Percentiles rank a stretch among this genome's conserved stretches.
Conservation (phyloP, 1,140 invertebrate species). For the Lethrus apterus region DNA sequence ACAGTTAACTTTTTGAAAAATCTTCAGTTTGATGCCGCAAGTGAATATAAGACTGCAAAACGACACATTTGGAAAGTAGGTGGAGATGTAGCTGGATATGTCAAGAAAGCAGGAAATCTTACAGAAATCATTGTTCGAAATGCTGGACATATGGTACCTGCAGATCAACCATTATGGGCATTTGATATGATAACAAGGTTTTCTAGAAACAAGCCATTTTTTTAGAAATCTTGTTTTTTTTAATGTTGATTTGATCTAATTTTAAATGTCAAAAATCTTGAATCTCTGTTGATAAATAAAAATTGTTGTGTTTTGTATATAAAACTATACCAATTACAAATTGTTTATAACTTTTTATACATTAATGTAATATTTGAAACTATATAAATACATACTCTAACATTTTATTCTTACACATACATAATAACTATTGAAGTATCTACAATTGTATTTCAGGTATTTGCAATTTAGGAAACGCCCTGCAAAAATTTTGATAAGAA, state of each 20-base stretch:
- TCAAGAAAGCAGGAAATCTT: constrained; percentile 60
- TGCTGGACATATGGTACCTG: constrained; percentile 75
- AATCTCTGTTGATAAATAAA: background rate
- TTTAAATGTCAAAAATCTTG: background rate
- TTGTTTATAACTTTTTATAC: background rate
- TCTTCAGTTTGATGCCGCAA: constrained; percentile 55
- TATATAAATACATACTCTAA: background rate
- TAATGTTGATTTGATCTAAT: background rate
- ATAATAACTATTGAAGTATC: background rate
- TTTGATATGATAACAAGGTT: constrained; percentile 70
- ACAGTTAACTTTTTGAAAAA: constrained; percentile 62
- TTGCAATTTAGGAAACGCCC: constrained; percentile 16
- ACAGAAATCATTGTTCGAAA: constrained; percentile 69
- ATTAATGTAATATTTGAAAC: constrained; percentile 1
- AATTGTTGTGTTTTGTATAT: background rate
- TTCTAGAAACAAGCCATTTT: constrained; percentile 50
- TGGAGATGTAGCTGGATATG: constrained; percentile 64
- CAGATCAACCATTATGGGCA: constrained; percentile 68
- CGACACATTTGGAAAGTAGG: constrained; percentile 59
- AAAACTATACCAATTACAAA: constrained; percentile 1
- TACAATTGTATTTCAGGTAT: too few relatives aligned
- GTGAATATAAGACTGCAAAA: constrained; percentile 53
- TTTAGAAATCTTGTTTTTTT: constrained; percentile 14
- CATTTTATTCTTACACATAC: constrained; percentile 13
- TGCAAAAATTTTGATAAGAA: constrained; percentile 83